Evolutionary conservation across 2,113 vertebrate genomes (phyloP).

Genomic region (Rhabdomys dilectus): DNA sequence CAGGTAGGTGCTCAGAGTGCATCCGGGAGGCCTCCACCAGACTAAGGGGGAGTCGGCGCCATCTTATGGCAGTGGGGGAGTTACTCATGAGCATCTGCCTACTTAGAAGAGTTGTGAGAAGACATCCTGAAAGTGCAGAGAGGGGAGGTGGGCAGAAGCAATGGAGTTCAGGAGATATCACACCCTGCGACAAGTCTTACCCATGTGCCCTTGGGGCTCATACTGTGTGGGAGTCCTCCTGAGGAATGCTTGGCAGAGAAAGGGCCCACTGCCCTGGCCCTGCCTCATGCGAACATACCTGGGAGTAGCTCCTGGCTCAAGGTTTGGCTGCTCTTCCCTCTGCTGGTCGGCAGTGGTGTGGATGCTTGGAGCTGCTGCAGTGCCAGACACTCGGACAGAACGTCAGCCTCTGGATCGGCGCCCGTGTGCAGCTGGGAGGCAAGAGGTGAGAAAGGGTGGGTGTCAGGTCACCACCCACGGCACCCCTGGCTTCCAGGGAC

Average conservation of each 20-base stretch:
- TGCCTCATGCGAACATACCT: constrained; percentile 85
- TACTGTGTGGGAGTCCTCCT: neutral
- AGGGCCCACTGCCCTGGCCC: neutral
- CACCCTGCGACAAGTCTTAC: neutral
- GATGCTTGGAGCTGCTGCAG: constrained; percentile 92
- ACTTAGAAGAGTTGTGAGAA: neutral
- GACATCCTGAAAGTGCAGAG: neutral
- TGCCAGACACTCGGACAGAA: constrained; percentile 93
- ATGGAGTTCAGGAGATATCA: neutral
- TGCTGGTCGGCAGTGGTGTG: constrained; percentile 89
- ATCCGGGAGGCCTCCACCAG: neutral
- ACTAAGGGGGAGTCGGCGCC: neutral
- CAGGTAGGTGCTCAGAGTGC: neutral
- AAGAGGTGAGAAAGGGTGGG: constrained; percentile 69
- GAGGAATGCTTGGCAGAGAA: neutral
- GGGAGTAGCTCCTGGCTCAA: constrained; percentile 93
- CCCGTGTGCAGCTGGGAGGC: constrained; percentile 90
- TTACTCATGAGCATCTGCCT: fast-evolving
- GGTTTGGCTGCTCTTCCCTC: constrained; percentile 90
- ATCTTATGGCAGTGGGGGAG: neutral
- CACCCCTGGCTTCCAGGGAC: neutral
- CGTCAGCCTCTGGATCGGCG: constrained; percentile 92
- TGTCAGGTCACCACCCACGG: neutral
- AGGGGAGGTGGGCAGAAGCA: neutral
- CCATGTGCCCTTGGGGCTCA: neutral